These are phyloP conservation scores for Hydrophis major DNA, from an alignment of 2,797 vertebrate species.

Conservation along the genomic window DNA sequence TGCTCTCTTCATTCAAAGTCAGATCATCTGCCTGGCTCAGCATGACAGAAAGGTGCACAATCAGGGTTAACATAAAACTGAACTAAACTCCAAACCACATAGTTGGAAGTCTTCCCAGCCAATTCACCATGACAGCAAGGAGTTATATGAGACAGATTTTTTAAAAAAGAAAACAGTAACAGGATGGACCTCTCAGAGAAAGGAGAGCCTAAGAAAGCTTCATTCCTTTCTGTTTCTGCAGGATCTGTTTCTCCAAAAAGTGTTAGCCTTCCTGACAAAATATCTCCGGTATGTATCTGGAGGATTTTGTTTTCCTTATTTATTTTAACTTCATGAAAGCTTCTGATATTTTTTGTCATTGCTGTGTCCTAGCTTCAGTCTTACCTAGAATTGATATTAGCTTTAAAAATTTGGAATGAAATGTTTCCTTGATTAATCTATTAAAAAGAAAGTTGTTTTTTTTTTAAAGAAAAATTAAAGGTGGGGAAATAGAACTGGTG, in stretches of 20 bases:
- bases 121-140: conserved; percentile 73
- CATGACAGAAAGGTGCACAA: conserved; percentile 59
- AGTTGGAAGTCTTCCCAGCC: conserved; percentile 74
- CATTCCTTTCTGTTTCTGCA: conserved; percentile 71
- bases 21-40: conserved; percentile 35
- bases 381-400: conserved; percentile 54
- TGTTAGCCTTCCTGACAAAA: conserved; percentile 62
- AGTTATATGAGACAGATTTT: conserved; percentile 68
- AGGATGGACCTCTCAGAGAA: conserved; percentile 74
- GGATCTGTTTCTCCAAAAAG: conserved; percentile 64
- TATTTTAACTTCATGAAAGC: conserved; percentile 41
- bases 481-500: conserved; percentile 16
- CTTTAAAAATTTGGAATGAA: conserved; percentile 54
- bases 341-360: conserved; percentile 53
- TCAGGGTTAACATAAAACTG: conserved; percentile 71
- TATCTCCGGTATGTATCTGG: conserved; percentile 69
- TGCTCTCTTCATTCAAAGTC: conserved; percentile 32
- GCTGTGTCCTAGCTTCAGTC: conserved; percentile 52
- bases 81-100: conserved; percentile 65
- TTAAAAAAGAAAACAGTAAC: conserved; percentile 37
- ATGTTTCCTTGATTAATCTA: conserved; percentile 55
- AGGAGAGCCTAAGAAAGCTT: conserved; percentile 71
- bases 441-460: conserved; percentile 37
- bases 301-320: conserved; percentile 47
- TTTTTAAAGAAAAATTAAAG: neutral